A percentile compares a stretch with the other conserved stretches of the same genome.
These are phyloP conservation scores for Parazoanthus atlanticus DNA, from an alignment of 92 coral and sea anemone genomes.

Conservation along the genomic window DNA sequence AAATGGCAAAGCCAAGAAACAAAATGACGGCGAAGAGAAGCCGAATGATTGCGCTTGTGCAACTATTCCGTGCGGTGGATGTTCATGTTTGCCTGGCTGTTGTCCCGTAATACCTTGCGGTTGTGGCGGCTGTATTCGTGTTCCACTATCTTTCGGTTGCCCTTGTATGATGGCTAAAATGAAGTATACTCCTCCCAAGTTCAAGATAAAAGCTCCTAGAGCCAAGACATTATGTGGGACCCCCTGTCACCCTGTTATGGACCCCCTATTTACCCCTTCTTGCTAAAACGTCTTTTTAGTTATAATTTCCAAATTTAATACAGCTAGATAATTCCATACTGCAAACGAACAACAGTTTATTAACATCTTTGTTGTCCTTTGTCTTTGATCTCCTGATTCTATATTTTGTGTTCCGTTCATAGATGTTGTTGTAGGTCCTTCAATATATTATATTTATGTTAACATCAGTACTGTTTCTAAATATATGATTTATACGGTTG, in stretches of 20 bases:
- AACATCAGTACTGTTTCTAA: too few relatives aligned
- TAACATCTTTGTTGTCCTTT: too few relatives aligned
- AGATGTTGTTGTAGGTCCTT: too few relatives aligned
- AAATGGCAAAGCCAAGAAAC: background rate
- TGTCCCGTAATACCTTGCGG: slow-evolving; percentile 19
- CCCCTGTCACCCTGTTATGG: slow-evolving; percentile 1
- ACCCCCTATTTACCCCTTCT: slow-evolving; percentile 10
- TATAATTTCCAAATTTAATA: background rate
- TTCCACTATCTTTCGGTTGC: background rate
- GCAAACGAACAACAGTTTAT: too few relatives aligned
- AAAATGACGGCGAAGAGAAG: background rate
- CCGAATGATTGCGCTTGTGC: slow-evolving; percentile 15
- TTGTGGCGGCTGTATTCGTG: slow-evolving; percentile 27
- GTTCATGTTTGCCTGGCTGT: slow-evolving; percentile 22
- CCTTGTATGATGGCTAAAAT: slow-evolving; percentile 56
- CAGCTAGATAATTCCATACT: too few relatives aligned
- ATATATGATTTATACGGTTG: too few relatives aligned
- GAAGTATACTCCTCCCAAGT: slow-evolving; percentile 73
- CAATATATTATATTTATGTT: too few relatives aligned
- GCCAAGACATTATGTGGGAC: slow-evolving; percentile 68
- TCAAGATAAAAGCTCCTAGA: slow-evolving; percentile 64
- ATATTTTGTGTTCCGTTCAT: too few relatives aligned
- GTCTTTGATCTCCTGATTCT: too few relatives aligned
- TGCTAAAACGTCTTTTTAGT: background rate
- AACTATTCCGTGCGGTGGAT: slow-evolving; percentile 6